Conservation (phyloP, 37 sponge, comb jelly and placozoan genomes). For the Spongia lamella region DNA sequence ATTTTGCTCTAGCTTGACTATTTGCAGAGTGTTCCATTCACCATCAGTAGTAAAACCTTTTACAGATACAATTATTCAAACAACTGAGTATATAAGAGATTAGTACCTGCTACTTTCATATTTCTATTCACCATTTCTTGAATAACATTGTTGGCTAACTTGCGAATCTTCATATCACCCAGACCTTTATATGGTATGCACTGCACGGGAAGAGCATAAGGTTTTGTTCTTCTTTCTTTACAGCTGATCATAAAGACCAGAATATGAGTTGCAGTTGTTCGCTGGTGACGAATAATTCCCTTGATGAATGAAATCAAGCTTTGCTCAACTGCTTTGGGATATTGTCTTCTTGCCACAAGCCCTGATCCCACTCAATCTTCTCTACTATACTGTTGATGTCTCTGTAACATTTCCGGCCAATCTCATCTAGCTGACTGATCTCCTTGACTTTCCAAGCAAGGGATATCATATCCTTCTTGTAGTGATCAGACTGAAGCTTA, state of each 20-base stretch:
- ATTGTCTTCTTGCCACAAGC: not conserved
- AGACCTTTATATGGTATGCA: slow-evolving; percentile 1
- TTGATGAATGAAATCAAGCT: not conserved
- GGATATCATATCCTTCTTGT: too few species aligned
- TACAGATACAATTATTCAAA: too few species aligned
- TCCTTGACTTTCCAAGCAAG: too few species aligned
- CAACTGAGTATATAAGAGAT: not conserved
- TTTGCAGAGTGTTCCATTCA: not conserved
- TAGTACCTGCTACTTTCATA: slow-evolving; percentile 12
- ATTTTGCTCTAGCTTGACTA: slow-evolving; percentile 2
- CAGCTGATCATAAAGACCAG: not conserved
- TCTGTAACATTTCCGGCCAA: too few species aligned
- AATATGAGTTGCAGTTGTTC: slow-evolving; percentile 3
- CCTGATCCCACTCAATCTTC: too few species aligned
- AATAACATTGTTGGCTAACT: slow-evolving; percentile 1
- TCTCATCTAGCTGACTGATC: too few species aligned
- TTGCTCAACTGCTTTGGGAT: not conserved
- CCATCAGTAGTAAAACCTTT: slow-evolving; percentile 11
- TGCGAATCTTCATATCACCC: not conserved
- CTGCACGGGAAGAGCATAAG: slow-evolving; percentile 3
- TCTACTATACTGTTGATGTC: too few species aligned
- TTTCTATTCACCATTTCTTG: not conserved
- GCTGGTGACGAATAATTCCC: not conserved
- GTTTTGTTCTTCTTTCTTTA: not conserved
- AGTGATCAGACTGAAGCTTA: too few species aligned